phyloP scores from a whole-genome alignment of 2,888 invertebrate species.

The Ichneumon xanthorius region DNA sequence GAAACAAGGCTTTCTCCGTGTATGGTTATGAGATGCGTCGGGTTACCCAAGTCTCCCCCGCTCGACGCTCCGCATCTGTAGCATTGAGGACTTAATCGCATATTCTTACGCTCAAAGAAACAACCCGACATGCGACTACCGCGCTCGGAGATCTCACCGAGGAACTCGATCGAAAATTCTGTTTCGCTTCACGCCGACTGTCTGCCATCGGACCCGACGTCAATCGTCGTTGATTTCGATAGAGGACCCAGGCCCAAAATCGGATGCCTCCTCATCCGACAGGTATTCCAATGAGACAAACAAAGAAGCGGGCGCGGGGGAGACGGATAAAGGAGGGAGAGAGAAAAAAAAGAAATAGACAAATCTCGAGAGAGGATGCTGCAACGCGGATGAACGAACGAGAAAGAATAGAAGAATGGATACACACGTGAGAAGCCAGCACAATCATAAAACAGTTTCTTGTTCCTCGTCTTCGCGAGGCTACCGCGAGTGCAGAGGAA shows the following conservation, averaged over 20 bases:
- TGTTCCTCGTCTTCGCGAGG: conserved; percentile 78
- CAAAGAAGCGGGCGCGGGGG: conserved; percentile 61
- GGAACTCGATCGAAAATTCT: conserved; percentile 54
- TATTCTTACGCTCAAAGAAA: conserved; percentile 54
- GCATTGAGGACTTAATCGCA: conserved; percentile 28
- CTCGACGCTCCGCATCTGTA: neutral
- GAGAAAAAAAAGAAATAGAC: conserved; percentile 69
- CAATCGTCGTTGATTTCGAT: conserved; percentile 66
- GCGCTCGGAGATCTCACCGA: conserved; percentile 49
- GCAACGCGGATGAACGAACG: conserved; percentile 72
- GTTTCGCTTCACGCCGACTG: conserved; percentile 64
- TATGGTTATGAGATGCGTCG: neutral
- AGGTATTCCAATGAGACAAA: conserved; percentile 80
- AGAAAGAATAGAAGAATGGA: conserved; percentile 71
- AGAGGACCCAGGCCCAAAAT: conserved; percentile 56
- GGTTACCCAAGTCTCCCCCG: neutral
- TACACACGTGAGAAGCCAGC: conserved; percentile 16
- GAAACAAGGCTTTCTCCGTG: neutral
- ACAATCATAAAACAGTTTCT: conserved; percentile 70
- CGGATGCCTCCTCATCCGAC: conserved; percentile 78
- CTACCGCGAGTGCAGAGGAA: conserved; percentile 47
- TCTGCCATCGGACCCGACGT: conserved; percentile 55
- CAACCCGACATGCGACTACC: conserved; percentile 14
- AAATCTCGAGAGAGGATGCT: conserved; percentile 48
- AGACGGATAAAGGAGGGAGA: conserved; percentile 31